phyloP scores from a whole-genome alignment of 1,140 invertebrate genomes.

The Heterodera carotae region DNA sequence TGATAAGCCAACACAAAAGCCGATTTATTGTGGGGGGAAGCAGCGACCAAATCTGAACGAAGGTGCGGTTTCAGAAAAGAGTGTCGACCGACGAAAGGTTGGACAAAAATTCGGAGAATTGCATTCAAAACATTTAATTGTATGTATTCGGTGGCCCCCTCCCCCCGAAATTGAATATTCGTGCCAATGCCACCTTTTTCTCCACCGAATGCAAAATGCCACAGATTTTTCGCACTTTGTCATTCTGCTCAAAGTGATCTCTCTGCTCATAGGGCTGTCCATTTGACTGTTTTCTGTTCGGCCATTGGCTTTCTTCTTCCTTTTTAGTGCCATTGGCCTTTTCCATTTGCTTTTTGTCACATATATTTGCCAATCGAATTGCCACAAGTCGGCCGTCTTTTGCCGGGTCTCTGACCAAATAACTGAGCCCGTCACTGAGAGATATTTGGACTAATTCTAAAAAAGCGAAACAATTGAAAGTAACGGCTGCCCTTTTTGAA shows the following conservation, averaged over 20 bases:
- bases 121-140: too few species aligned
- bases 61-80: neutral
- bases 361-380: constrained; percentile 38
- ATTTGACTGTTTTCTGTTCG: neutral
- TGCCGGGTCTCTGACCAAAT: constrained; percentile 25
- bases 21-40: constrained; percentile 36
- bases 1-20: constrained; percentile 33
- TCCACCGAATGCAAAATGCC: constrained; percentile 32
- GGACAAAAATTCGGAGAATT: constrained; percentile 6
- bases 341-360: constrained; percentile 22
- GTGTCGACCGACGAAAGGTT: too few species aligned
- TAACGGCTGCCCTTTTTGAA: neutral
- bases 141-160: neutral
- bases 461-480: constrained; percentile 32
- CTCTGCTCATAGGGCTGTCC: neutral
- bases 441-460: constrained; percentile 22
- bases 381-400: constrained; percentile 37
- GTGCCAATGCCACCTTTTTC: constrained; percentile 26
- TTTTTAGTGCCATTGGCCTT: constrained; percentile 14
- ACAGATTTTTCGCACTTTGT: constrained; percentile 33
- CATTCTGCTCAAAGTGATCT: neutral
- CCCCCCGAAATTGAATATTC: constrained; percentile 7
- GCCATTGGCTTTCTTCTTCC: neutral
- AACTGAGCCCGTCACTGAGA: constrained; percentile 27
- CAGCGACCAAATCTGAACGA: constrained; percentile 47